Evolutionary conservation across 2,113 vertebrate species (phyloP), one percentile per base, ranked within the genome.

Genomic region (Platichthys flesus): DNA sequence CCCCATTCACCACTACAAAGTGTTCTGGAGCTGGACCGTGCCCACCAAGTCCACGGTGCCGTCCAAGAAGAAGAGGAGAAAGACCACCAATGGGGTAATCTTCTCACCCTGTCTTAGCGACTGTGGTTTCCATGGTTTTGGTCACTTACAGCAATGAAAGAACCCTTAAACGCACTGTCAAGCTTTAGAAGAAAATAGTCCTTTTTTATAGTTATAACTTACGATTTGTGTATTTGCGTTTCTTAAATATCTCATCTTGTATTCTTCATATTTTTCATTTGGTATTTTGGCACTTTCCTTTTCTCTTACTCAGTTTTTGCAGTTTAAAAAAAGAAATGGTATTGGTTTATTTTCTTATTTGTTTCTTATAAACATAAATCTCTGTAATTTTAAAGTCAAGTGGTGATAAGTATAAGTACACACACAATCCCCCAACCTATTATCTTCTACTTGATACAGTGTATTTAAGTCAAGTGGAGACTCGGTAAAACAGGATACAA

Each of bases 1-100:
- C 61, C 97, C 97, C 3, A 88, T 98, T 7, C 97, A 98, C 65
- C 97, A 99, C 92, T 99, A 96, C 91, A 98, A 97, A 85, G 94
- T 98, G 7, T 97, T 96, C 84, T 99, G 97, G 97, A 98, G 96
- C 92, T 97, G 97, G 96, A 95, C 91, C 0, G 94, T 92, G 23
- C 84, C 91, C 4, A 92, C 94, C 78, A 96, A 94, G 93, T 94
- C 96, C 0, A 85, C 93, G n/a, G 94, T 96, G 63, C 95, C 95
- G 1, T 93, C 96, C 6, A 97, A 95, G 85, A 98, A 97, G 94
- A 98, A 95, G 85, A 94, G 96, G 85, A 96, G 97, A 55, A 99
- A 96, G 95, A 98, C 94, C 59, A 93, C 94, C 0, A 90, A 94
- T 20, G 97, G 97, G 95, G 97, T 98, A 93, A 93, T 74, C 60